Evolutionary conservation across 2,113 vertebrate genomes (phyloP).

Genomic region (Anolis sagrei): DNA sequence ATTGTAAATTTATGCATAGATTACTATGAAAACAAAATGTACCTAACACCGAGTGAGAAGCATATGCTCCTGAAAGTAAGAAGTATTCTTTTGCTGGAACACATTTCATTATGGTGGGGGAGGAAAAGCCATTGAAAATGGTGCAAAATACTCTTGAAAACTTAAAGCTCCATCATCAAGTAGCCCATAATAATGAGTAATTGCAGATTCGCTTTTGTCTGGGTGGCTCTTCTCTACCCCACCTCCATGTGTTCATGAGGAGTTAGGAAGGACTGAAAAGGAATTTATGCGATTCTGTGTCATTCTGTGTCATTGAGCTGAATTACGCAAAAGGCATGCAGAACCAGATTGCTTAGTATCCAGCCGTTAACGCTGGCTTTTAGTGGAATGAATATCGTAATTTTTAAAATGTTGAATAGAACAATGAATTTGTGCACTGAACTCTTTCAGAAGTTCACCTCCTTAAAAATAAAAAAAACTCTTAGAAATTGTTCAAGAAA

Average conservation of each 20-base stretch:
- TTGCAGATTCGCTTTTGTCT: background rate
- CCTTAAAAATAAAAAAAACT: constrained; percentile 19
- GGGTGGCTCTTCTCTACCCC: background rate
- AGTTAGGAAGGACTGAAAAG: background rate
- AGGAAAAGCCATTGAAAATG: too few relatives aligned
- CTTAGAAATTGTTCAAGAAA: background rate
- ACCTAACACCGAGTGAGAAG: constrained; percentile 94
- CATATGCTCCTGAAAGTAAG: constrained; percentile 97
- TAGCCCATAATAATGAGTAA: background rate
- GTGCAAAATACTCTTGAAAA: background rate
- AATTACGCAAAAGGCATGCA: constrained; percentile 20
- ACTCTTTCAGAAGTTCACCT: background rate
- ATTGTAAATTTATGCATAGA: constrained; percentile 97
- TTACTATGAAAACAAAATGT: constrained; percentile 99
- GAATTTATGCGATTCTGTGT: background rate
- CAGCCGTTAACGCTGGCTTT: constrained; percentile 4
- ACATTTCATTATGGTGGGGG: background rate
- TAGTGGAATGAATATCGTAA: constrained; percentile 13
- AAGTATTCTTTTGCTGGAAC: constrained; percentile 13
- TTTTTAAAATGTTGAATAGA: background rate
- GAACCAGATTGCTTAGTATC: constrained; percentile 18
- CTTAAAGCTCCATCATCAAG: background rate
- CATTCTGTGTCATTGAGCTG: constrained; percentile 18
- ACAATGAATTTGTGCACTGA: background rate
- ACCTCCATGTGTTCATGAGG: background rate